Base-by-base conservation (phyloP, 2,113 vertebrate species). In the Nanger granti region DNA sequence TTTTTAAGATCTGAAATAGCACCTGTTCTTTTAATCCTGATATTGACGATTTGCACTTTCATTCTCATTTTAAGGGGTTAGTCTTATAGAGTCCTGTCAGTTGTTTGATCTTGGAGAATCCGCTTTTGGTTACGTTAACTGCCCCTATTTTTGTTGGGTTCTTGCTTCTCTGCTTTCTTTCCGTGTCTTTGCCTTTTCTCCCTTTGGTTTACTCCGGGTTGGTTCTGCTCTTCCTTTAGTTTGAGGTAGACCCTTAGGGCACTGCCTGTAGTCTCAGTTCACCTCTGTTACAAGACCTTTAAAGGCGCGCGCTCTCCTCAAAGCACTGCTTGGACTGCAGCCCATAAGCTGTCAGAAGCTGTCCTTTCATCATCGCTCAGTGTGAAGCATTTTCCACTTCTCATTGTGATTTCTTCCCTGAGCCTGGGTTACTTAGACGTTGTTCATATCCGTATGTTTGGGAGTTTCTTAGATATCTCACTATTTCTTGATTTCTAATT, bases 311-410 rank as follows among this genome's bases (percentile, higher is more conserved):
- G 4, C 49, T 79, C 47, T 8, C 91, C 76, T 52, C 47, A 7
- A 3, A 1, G 3, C 13, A 1, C 1, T 0, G 29, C 49, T 52
- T 59, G 54, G 60, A 7, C 15, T 1, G 34, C 22, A 80, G 7
- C 64, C 80, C 91, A 3, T 3, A 20, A 10, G 3, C 29, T 34
- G 76, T 37, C 66, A 0, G 8, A 2, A 2, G 17, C 2, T 47
- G 34, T 12, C 24, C n/a, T 44, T 79, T 9, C 6, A 11, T 52
- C 22, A 8, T 8, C 4, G 0, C n/a, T 26, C 20, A 4, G 64
- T 8, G 6, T 52, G 60, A 66, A 34, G 3, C 12, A 18, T 18
- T 85, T 55, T 60, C 24, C 14, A 0, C 15, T 64, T 87, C 73
- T 60, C n/a, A 1, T 0, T 15, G 52, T 52, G 97, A 7, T 11